Conservation (phyloP, 2,113 vertebrate species). For the Zonotrichia leucophrys region DNA sequence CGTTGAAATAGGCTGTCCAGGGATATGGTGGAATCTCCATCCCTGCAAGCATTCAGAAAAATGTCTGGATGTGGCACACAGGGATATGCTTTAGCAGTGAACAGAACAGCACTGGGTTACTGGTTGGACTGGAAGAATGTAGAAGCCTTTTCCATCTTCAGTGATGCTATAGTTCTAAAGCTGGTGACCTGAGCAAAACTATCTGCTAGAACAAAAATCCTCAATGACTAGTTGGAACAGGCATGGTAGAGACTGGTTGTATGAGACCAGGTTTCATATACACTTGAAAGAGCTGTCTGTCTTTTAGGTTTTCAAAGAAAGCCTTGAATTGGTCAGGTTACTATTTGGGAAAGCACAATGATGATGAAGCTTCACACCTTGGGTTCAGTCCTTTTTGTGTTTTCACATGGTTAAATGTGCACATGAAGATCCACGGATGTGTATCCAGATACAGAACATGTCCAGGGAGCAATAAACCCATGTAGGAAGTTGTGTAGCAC, state of each 20-base stretch:
- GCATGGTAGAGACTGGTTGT: not conserved
- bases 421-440: fast-evolving
- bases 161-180: not conserved
- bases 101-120: not conserved
- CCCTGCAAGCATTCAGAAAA: not conserved
- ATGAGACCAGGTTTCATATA: not conserved
- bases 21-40: not conserved
- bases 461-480: not conserved
- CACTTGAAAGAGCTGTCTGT: not conserved
- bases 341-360: not conserved
- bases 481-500: not conserved
- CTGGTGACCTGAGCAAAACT: not conserved
- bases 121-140: not conserved
- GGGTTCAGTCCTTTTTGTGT: not conserved
- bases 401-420: not conserved
- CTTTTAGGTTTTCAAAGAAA: not conserved
- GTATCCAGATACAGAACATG: fast-evolving
- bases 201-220: not conserved
- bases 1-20: not conserved
- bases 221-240: not conserved
- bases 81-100: not conserved
- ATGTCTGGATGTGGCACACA: not conserved
- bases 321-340: not conserved
- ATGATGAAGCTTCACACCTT: not conserved
- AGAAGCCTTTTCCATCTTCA: not conserved